These are phyloP conservation scores for Limnephilus marmoratus DNA, from an alignment of 2,888 invertebrate species.

Conservation along the genomic window DNA sequence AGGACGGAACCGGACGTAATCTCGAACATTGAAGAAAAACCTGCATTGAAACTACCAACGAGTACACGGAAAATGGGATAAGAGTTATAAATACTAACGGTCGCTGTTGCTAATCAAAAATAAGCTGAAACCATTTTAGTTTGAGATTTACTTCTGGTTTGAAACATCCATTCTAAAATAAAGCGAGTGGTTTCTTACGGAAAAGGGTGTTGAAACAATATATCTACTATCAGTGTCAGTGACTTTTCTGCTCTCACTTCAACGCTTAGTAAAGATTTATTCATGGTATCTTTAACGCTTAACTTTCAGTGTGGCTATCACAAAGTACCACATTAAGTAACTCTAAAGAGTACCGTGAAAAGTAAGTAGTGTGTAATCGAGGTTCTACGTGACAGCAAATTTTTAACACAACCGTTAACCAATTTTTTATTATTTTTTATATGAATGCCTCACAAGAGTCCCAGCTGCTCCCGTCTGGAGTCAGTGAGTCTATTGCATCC, in stretches of 20 bases:
- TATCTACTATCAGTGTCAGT: too few species aligned
- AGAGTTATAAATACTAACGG: not conserved
- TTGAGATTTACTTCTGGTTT: not conserved
- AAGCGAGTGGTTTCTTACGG: not conserved
- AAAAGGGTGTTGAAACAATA: not conserved
- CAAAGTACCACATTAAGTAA: too few species aligned
- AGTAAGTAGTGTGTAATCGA: too few species aligned
- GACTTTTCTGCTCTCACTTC: too few species aligned
- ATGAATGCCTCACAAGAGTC: too few species aligned
- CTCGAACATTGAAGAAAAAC: not conserved
- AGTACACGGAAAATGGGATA: not conserved
- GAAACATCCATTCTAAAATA: not conserved
- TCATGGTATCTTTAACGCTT: too few species aligned
- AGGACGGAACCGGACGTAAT: not conserved
- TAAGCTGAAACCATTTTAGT: not conserved
- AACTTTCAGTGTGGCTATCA: too few species aligned
- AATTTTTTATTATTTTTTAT: not conserved
- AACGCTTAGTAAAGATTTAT: too few species aligned
- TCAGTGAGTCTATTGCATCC: too few species aligned
- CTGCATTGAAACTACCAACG: not conserved
- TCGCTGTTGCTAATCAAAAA: not conserved
- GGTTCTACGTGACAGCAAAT: not conserved
- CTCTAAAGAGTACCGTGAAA: too few species aligned
- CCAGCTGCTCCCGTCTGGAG: too few species aligned
- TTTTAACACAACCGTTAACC: not conserved